These are phyloP conservation scores for Pyxicephalus adspersus DNA, from an alignment of 2,113 vertebrate species.

Conservation along the genomic window DNA sequence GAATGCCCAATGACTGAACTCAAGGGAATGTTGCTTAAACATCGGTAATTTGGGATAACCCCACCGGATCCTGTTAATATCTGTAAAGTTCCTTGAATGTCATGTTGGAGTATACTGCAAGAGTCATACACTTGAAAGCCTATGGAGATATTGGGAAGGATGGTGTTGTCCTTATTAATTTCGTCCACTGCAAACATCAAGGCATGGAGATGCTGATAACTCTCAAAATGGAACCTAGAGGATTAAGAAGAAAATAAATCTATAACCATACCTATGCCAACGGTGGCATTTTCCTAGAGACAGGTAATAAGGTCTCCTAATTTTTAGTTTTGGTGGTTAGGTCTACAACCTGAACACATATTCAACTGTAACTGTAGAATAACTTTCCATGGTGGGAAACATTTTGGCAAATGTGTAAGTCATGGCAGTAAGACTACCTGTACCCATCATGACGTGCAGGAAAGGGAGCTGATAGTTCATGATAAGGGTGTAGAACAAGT, in stretches of 20 bases:
- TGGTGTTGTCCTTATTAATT: slow-evolving; percentile 12
- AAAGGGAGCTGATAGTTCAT: too few species aligned
- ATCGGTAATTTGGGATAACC: slow-evolving; percentile 35
- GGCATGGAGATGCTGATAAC: slow-evolving; percentile 32
- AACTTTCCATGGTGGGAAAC: too few species aligned
- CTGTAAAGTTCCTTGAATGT: slow-evolving; percentile 29
- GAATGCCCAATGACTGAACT: slow-evolving; percentile 22
- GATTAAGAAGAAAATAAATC: background rate
- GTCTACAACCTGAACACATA: too few species aligned
- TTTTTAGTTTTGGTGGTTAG: too few species aligned
- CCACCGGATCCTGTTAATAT: slow-evolving; percentile 4
- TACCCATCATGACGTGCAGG: too few species aligned
- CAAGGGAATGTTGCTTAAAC: slow-evolving; percentile 9
- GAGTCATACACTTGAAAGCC: slow-evolving; percentile 30
- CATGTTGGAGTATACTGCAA: slow-evolving; percentile 2
- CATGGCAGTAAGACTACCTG: too few species aligned
- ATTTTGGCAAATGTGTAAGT: too few species aligned
- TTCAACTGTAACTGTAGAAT: too few species aligned
- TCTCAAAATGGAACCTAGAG: slow-evolving; percentile 34
- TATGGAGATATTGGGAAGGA: slow-evolving; percentile 34
- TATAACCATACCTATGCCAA: too few species aligned
- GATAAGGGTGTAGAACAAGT: too few species aligned
- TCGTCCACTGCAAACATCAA: slow-evolving; percentile 22
- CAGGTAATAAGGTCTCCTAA: too few species aligned
- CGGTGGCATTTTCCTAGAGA: too few species aligned